These are phyloP conservation scores for Cantharis nigra DNA, from an alignment of 2,888 invertebrate genomes.

Conservation along the genomic window DNA sequence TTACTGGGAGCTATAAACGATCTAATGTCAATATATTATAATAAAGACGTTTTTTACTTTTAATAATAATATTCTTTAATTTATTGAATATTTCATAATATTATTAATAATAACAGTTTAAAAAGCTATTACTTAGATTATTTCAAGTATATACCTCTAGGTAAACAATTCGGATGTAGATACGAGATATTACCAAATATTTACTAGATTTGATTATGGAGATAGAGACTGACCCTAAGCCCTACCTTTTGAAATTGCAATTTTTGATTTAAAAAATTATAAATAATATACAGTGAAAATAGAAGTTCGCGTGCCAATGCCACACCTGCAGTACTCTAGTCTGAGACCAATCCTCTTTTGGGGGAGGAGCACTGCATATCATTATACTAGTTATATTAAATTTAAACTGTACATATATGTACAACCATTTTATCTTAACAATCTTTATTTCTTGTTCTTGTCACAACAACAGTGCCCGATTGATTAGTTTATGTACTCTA, in stretches of 20 bases:
- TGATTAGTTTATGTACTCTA: not conserved
- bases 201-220: not conserved
- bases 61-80: not conserved
- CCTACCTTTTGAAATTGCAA: not conserved
- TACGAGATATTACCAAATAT: not conserved
- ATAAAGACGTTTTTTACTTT: not conserved
- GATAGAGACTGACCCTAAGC: not conserved
- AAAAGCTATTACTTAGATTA: not conserved
- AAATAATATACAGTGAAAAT: not conserved
- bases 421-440: conserved; percentile 32
- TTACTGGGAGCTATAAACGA: too few relatives aligned
- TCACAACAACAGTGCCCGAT: not conserved
- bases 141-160: not conserved
- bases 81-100: not conserved
- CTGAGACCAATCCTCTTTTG: conserved; percentile 38
- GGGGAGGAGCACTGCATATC: conserved; percentile 42
- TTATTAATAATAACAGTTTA: not conserved
- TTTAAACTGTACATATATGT: conserved; percentile 16
- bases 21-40: too few relatives aligned
- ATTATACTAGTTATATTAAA: conserved; percentile 36
- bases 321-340: conserved; percentile 40
- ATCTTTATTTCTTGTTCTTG: not conserved
- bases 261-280: not conserved
- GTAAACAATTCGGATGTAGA: not conserved
- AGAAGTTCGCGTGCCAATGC: conserved; percentile 38